Evolutionary conservation across 2,113 vertebrate species (phyloP), one percentile per base, ranked within the genome.

Genomic region (Vulpes vulpes): DNA sequence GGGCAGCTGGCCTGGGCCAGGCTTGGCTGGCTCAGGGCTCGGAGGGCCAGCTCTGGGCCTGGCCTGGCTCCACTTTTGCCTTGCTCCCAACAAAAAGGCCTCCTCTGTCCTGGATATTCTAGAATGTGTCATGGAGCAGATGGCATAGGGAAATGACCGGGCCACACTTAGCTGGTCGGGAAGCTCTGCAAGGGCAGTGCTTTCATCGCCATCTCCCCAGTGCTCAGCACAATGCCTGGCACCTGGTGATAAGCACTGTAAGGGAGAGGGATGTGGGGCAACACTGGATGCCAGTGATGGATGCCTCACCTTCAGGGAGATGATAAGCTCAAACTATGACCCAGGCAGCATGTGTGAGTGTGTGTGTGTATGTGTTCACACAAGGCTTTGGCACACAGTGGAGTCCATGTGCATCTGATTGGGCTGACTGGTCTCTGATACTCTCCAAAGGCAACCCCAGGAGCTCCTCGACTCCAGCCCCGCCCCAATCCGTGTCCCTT

Each of bases 1-100:
- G 94, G 90, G 90, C 96, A 97, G 97, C 97, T 98, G 96, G 92
- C 93, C 87, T 16, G 95, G 95, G 82, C 51, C 67, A 74, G 90
- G 69, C 92, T 93, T 88, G 92, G 80, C 84, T 90, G 85, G 91
- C 89, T 97, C 43, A 67, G 71, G 80, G 71, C 53, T 92, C 65
- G 5, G 43, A 32, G 74, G 59, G 79, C 83, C 82, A 0, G 84
- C 81, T 91, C 96, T 35, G n/a, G 74, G 49, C n/a, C 96, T 98
- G 98, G 97, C 97, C 82, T 65, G 82, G 95, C 84, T 97, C 97
- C 97, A 95, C 65, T 83, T n/a, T 65, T 27, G 94, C 74, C 91
- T 35, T 35, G 69, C 51, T 94, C 51, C 76, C 23, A n/a, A 96
- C 62, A 74, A 53, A 82, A 96, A 83, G 55, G 49, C 67, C 19